Conservation (phyloP, 2,888 invertebrate genomes). For the Nezara viridula region DNA sequence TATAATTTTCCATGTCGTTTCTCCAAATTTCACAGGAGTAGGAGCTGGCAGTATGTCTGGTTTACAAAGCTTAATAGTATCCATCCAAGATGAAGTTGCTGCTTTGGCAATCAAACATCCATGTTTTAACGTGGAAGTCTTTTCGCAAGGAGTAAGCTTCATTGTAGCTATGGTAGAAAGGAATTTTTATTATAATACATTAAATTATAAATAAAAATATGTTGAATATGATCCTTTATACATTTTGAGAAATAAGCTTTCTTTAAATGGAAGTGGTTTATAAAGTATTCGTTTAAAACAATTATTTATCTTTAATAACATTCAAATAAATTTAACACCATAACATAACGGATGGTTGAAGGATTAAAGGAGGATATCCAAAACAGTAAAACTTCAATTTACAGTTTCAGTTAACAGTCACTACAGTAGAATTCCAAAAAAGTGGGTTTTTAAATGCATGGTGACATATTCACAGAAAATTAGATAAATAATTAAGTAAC, state of each 20-base stretch:
- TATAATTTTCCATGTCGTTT: constrained; percentile 65
- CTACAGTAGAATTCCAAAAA: no score
- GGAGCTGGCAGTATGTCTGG: constrained; percentile 69
- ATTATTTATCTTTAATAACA: no score
- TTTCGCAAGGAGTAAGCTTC: constrained; percentile 67
- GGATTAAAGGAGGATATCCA: no score
- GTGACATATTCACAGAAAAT: no score
- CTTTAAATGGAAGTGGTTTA: no score
- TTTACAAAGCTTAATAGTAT: constrained; percentile 69
- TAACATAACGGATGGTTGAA: no score
- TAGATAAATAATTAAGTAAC: no score
- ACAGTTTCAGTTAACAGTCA: no score
- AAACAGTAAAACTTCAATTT: no score
- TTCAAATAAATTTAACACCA: no score
- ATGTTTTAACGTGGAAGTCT: constrained; percentile 66
- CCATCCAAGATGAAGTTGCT: constrained; percentile 69
- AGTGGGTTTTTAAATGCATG: no score
- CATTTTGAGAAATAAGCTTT: constrained; percentile 16
- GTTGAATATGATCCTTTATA: constrained; percentile 1
- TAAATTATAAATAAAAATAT: background rate
- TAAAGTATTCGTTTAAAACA: no score
- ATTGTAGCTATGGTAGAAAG: constrained; percentile 68
- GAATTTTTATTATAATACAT: constrained; percentile 42
- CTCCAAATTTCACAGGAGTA: constrained; percentile 69
- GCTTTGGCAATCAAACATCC: constrained; percentile 68